Conservation (phyloP, 2,888 invertebrate genomes). For the Acanthosepion pharaonis region DNA sequence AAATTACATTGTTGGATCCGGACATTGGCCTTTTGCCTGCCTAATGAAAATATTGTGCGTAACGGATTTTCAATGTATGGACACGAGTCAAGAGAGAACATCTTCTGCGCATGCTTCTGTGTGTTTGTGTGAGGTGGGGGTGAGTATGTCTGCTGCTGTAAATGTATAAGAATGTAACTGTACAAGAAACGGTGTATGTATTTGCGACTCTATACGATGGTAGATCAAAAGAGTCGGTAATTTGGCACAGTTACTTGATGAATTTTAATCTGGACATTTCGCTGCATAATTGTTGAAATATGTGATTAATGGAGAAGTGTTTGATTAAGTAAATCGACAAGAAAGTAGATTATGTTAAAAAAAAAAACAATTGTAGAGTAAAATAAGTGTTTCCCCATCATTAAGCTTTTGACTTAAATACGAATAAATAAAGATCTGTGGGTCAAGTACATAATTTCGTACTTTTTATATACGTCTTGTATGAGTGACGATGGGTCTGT, state of each 20-base stretch:
- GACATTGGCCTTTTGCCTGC: neutral
- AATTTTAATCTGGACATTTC: too few relatives aligned
- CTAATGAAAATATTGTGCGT: neutral
- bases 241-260: too few relatives aligned
- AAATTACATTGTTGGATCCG: neutral
- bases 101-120: neutral
- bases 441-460: neutral
- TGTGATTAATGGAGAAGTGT: too few relatives aligned
- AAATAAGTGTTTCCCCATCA: neutral
- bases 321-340: too few relatives aligned
- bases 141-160: too few relatives aligned
- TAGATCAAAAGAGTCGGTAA: too few relatives aligned
- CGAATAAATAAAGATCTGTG: neutral
- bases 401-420: neutral
- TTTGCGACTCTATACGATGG: neutral
- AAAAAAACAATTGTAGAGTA: too few relatives aligned
- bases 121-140: too few relatives aligned
- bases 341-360: too few relatives aligned
- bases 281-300: too few relatives aligned
- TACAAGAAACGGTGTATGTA: neutral
- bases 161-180: too few relatives aligned
- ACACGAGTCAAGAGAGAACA: neutral
- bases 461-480: neutral
- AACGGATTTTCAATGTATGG: neutral
- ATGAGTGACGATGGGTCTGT: too few relatives aligned